Base-by-base conservation (phyloP, 1,140 invertebrate species). In the Dinoponera quadriceps region DNA sequence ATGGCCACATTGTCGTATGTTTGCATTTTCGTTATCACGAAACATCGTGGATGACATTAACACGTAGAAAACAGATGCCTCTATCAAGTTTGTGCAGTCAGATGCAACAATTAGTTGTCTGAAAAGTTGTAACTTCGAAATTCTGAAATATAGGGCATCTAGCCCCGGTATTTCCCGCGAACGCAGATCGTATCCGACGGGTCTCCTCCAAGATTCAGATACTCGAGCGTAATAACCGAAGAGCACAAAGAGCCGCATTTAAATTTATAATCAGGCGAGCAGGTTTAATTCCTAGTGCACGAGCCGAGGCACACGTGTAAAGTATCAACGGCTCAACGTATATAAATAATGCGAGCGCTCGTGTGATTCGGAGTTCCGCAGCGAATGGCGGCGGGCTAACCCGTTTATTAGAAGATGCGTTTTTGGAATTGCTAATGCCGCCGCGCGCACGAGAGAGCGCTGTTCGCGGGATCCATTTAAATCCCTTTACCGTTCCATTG, bases 231-330 rank as follows among this genome's bases (percentile, higher is more conserved):
- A 66, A 75, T 63, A 75, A 63, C n/a, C 25, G 13, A 63, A 49
- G 38, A 44, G 38, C n/a, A 33, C 72, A 63, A 74, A 60, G 59
- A 51, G 60, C 27, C 33, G 38, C 65, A 77, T 77, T 77, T 54
- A 66, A 77, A 77, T 77, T 77, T 77, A 77, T 77, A 77, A 75
- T 60, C 65, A 51, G 60, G 57, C n/a, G 33, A 65, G 73, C 20
- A 65, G n/a, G 44, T 65, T 65, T 75, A 75, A 75, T 65, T 60
- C 51, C 27, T 7, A n/a, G 27, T 63, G 51, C 29, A 65, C 22
- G 25, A 65, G 27, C 51, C 13, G 25, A 66, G 51, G 60, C 65
- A 66, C 51, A 77, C 51, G 60, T 60, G 51, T 77, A 66, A 68
- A 49, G 20, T 77, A 77, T 68, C 54, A 54, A 54, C 25, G 25